These are phyloP conservation scores for Lapara coniferarum DNA, from an alignment of 2,888 invertebrate species.

Conservation along the genomic window DNA sequence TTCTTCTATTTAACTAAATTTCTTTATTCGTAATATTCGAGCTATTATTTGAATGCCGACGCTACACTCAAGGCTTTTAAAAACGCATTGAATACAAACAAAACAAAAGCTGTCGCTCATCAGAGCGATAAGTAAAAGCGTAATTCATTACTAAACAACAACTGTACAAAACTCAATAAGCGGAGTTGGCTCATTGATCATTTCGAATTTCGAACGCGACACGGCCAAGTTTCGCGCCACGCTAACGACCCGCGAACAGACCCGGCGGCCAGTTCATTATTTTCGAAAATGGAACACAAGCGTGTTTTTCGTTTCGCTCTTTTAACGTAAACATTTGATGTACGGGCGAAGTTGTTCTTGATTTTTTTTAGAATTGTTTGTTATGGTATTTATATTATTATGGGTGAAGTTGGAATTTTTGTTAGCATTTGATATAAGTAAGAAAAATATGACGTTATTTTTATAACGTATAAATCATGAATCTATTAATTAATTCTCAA, in stretches of 20 bases:
- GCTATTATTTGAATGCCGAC: not conserved
- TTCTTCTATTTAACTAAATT: too few relatives aligned
- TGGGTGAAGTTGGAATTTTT: not conserved
- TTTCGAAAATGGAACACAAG: constrained; percentile 68
- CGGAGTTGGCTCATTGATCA: constrained; percentile 60
- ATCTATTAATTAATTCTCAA: not conserved
- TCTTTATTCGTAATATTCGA: not conserved
- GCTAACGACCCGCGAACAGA: constrained; percentile 71
- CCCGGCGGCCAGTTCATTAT: constrained; percentile 74
- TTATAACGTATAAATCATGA: not conserved
- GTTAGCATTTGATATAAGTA: not conserved
- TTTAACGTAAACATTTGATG: constrained; percentile 41
- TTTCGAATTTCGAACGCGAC: constrained; percentile 67
- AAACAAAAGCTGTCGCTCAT: constrained; percentile 2
- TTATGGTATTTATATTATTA: not conserved
- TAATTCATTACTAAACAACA: constrained; percentile 34
- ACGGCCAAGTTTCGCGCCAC: constrained; percentile 57
- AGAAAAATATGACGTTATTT: not conserved
- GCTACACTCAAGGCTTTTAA: constrained; percentile 1
- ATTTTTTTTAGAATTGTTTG: constrained; percentile 13
- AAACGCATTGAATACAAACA: constrained; percentile 7
- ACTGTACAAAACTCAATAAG: constrained; percentile 42
- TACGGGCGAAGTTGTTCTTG: constrained; percentile 30
- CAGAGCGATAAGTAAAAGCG: constrained; percentile 1
- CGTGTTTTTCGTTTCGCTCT: constrained; percentile 39